Percentiles rank a stretch among this genome's conserved stretches.
phyloP scores from a whole-genome alignment of 2,113 vertebrate genomes.

The Syngnathus scovelli region DNA sequence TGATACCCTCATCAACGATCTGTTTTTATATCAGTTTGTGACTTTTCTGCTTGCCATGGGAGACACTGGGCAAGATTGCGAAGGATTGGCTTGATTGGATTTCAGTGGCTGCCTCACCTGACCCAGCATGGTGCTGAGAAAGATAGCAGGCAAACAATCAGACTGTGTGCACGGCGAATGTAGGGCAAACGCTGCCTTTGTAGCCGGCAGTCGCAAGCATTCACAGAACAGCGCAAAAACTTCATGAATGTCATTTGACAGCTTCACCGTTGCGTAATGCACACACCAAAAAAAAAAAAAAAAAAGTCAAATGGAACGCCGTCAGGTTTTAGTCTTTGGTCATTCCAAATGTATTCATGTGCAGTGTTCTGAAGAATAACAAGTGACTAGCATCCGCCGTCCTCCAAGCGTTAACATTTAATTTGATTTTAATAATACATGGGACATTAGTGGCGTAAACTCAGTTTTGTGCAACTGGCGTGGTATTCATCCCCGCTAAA shows the following conservation, averaged over 20 bases:
- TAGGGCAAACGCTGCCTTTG: conserved; percentile 21
- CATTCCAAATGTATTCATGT: conserved; percentile 5
- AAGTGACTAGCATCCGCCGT: neutral
- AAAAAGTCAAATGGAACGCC: conserved; percentile 7
- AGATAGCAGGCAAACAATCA: conserved; percentile 50
- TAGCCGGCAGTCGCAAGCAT: conserved; percentile 12
- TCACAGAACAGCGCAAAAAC: neutral
- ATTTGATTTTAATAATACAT: neutral
- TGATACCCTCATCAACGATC: conserved; percentile 25
- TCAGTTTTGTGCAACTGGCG: neutral
- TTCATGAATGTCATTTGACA: conserved; percentile 6
- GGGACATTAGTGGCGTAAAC: neutral
- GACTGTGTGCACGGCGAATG: conserved; percentile 31
- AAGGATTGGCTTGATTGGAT: conserved; percentile 67
- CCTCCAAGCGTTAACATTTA: neutral
- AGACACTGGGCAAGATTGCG: conserved; percentile 44
- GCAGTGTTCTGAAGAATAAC: neutral
- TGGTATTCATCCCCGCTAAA: neutral
- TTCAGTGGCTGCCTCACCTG: conserved; percentile 55
- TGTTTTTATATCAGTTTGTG: conserved; percentile 23
- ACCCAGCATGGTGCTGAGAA: conserved; percentile 35
- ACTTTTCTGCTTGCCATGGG: conserved; percentile 25
- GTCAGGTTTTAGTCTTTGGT: neutral
- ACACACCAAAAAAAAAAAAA: neutral
- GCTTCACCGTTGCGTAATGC: neutral